Percentiles rank a stretch among this genome's conserved stretches.
Evolutionary conservation across 2,113 vertebrate species (phyloP).

Genomic region (Melanerpes formicivorus): DNA sequence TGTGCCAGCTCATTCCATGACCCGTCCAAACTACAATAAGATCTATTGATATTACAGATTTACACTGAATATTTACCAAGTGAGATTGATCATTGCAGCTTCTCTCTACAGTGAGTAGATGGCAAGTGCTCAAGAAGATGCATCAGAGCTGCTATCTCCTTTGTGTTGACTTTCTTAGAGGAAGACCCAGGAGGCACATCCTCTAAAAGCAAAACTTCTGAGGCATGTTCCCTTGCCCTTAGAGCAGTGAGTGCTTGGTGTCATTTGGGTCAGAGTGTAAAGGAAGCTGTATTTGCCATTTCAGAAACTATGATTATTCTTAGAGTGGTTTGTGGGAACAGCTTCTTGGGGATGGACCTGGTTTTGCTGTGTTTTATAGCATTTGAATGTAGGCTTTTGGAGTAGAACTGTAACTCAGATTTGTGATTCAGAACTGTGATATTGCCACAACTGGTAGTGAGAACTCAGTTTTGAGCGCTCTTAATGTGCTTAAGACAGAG

Average conservation of each 20-base stretch:
- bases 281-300: not conserved
- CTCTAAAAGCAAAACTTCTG: not conserved
- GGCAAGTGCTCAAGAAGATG: not conserved
- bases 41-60: not conserved
- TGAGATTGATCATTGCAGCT: accelerated
- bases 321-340: not conserved
- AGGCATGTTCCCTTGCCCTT: not conserved
- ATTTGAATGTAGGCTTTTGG: not conserved
- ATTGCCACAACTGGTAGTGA: not conserved
- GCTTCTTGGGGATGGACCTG: not conserved
- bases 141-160: not conserved
- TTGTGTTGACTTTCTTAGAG: not conserved
- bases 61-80: not conserved
- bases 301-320: not conserved
- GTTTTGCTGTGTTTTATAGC: not conserved
- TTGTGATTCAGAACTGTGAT: not conserved
- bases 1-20: not conserved
- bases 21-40: not conserved
- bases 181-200: not conserved
- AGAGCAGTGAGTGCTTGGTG: not conserved
- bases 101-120: not conserved
- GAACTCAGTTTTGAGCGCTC: not conserved
- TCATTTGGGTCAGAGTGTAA: not conserved
- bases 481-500: not conserved
- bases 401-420: not conserved